phyloP scores from a whole-genome alignment of 1,140 invertebrate genomes.

The Aphis gossypii region DNA sequence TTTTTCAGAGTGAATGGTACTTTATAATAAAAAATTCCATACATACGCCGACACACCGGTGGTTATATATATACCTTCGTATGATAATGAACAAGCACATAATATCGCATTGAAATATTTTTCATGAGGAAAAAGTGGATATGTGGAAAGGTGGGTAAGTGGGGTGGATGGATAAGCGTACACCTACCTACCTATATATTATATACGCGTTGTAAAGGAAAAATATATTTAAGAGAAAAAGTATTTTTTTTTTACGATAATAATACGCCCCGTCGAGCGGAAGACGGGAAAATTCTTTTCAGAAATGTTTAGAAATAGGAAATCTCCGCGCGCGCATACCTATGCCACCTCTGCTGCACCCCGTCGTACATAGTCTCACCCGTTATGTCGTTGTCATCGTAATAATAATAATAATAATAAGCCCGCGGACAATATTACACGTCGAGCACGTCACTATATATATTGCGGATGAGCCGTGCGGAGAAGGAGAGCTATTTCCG shows the following conservation, averaged over 20 bases:
- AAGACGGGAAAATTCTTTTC: not conserved
- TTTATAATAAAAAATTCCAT: not conserved
- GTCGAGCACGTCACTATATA: not conserved
- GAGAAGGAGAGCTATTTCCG: not conserved
- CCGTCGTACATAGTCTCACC: not conserved
- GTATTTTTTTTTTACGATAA: conserved; percentile 9
- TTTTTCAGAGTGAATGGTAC: not conserved
- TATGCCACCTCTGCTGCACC: not conserved
- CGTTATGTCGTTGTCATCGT: not conserved
- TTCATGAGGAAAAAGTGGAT: not conserved
- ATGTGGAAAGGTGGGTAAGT: not conserved
- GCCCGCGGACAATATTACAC: not conserved
- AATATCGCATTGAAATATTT: conserved; percentile 1
- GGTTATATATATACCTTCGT: not conserved
- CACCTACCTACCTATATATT: not conserved
- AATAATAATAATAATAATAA: conserved; percentile 20
- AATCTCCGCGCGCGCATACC: not conserved
- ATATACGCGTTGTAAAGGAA: not conserved
- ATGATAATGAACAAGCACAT: not conserved
- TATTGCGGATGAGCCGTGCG: too few species aligned
- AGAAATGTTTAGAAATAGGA: conserved; percentile 1
- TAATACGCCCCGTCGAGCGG: not conserved
- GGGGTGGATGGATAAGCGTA: not conserved
- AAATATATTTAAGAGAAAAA: not conserved
- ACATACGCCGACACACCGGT: too few species aligned